phyloP scores from a whole-genome alignment of 2,113 vertebrate genomes.

The Pelmatolapia mariae region DNA sequence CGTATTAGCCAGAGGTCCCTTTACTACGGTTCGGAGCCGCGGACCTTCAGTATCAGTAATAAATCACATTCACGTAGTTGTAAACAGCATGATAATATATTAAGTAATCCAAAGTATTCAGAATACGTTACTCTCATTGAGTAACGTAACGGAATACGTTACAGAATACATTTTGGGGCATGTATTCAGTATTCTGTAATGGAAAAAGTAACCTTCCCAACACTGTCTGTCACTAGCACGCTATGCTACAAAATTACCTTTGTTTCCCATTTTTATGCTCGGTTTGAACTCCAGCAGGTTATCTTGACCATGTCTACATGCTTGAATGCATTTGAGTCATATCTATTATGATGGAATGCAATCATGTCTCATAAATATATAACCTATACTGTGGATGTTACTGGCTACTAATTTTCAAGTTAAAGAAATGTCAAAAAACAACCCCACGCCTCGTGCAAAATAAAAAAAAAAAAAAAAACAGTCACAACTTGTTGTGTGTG shows the following conservation, averaged over 20 bases:
- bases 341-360: not conserved
- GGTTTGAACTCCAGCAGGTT: not conserved
- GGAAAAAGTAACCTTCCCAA: too few relatives aligned
- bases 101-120: too few relatives aligned
- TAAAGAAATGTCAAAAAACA: not conserved
- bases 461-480: not conserved
- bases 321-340: not conserved
- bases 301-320: not conserved
- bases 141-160: too few relatives aligned
- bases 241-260: not conserved
- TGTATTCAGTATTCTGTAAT: too few relatives aligned
- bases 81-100: too few relatives aligned
- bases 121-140: too few relatives aligned
- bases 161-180: too few relatives aligned
- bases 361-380: not conserved
- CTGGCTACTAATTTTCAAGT: not conserved
- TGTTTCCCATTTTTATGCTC: not conserved
- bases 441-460: not conserved
- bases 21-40: too few relatives aligned
- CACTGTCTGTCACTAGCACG: not conserved
- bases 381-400: not conserved
- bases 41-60: too few relatives aligned
- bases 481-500: not conserved
- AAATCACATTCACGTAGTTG: too few relatives aligned
- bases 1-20: too few relatives aligned